Base-by-base conservation (phyloP, 1,140 invertebrate genomes). In the Drosophila bipectinata region DNA sequence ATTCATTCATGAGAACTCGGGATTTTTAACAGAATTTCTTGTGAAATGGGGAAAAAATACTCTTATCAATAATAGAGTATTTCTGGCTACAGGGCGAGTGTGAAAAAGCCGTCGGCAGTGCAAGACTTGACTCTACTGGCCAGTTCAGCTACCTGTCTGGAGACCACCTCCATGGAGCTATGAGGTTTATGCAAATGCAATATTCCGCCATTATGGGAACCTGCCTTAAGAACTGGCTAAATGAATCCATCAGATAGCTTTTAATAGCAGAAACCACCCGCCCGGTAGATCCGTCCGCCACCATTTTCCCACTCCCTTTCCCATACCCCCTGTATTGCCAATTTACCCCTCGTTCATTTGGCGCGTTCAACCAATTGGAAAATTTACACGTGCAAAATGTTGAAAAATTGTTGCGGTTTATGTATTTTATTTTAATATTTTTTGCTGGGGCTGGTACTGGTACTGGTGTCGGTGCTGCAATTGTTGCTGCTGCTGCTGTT, bases 341-440 rank as follows among this genome's bases (percentile, higher is more conserved):
- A 21, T 21, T 21, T 21, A 0, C 21, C 21, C 63, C 66, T 21
- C 53, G 52, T 71, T 67, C 73, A 81, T 87, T 82, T 84, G 59
- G 68, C 56, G 72, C 78, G 87, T 54, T 82, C 85, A 90, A 82
- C 85, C 87, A 90, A 90, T 90, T 90, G 87, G 87, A 90, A 90
- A 90, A 90, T 90, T 90, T 90, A 90, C 87, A 90, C 87, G 87
- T 90, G 87, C 81, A 85, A 90, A 90, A 90, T 90, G 85, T 90
- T 85, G 87, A 90, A 90, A 90, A 90, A 90, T 90, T 90, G 87
- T 89, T 90, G 87, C 87, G 87, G 87, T 90, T 90, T 89, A 82
- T 76, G 61, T 79, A 79, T 60, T 49, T 80, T 68, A 60, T 72
- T 60, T 75, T 75, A 57, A 66, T 53, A 15, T 28, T 28, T 45